Evolutionary conservation across 2,888 invertebrate species (phyloP).

Genomic region (Agonopterix heracliana): DNA sequence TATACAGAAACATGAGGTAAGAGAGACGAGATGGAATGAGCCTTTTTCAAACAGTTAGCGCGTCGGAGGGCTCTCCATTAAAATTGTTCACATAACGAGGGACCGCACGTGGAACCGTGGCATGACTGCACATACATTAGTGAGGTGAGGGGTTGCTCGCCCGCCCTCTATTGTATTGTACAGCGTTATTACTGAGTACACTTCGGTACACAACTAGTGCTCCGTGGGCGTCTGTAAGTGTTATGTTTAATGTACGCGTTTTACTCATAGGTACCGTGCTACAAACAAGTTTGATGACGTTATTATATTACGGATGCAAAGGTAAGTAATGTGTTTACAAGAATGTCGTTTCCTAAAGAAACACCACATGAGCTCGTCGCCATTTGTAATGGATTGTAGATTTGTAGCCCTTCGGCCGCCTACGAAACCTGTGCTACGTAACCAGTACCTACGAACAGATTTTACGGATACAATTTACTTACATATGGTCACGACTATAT

Average conservation of each 20-base stretch:
- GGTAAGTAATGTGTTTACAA: too few species aligned
- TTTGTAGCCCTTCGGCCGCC: too few species aligned
- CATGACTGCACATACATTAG: constrained; percentile 60
- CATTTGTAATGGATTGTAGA: too few species aligned
- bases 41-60: constrained; percentile 57
- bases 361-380: too few species aligned
- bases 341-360: too few species aligned
- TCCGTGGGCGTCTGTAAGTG: neutral
- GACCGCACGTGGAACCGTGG: constrained; percentile 33
- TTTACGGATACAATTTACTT: too few species aligned
- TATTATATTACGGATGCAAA: too few species aligned
- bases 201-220: neutral
- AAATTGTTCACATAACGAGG: constrained; percentile 53
- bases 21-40: constrained; percentile 21
- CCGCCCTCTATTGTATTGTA: constrained; percentile 30
- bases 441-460: too few species aligned
- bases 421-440: too few species aligned
- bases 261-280: neutral
- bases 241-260: neutral
- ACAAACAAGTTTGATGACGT: too few species aligned
- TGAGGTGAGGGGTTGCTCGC: constrained; percentile 37
- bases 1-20: constrained; percentile 7
- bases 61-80: constrained; percentile 49
- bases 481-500: too few species aligned
- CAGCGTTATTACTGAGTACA: constrained; percentile 34